These are phyloP conservation scores for Natrix natrix DNA, from an alignment of 2,797 vertebrate genomes.

Conservation along the genomic window DNA sequence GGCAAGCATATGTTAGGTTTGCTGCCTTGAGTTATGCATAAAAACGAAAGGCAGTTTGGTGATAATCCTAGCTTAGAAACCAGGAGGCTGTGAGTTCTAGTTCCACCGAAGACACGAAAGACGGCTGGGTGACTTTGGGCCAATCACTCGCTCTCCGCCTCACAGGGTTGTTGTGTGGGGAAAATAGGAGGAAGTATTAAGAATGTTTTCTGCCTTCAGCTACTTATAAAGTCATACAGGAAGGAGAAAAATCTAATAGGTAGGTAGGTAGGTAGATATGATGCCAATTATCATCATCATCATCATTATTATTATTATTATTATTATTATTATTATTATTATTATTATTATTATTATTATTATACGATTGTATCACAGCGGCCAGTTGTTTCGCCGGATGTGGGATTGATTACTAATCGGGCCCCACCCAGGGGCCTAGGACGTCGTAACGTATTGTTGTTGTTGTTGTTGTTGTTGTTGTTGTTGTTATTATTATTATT, in stretches of 20 bases:
- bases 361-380: no score
- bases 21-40: background rate
- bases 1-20: background rate
- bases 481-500: no score
- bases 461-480: no score
- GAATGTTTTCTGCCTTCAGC: background rate
- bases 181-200: background rate
- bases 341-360: background rate
- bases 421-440: no score
- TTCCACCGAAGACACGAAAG: background rate
- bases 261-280: background rate
- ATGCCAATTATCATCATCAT: background rate
- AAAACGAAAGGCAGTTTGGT: background rate
- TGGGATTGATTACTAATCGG: no score
- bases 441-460: no score
- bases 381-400: no score
- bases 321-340: no score
- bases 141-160: background rate
- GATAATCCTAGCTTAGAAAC: background rate
- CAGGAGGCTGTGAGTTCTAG: background rate
- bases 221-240: background rate
- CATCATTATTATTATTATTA: no score
- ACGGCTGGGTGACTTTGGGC: background rate
- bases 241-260: background rate
- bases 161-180: background rate